Evolutionary conservation across 2,888 invertebrate genomes (phyloP).

Genomic region (Andricus quercusramuli): DNA sequence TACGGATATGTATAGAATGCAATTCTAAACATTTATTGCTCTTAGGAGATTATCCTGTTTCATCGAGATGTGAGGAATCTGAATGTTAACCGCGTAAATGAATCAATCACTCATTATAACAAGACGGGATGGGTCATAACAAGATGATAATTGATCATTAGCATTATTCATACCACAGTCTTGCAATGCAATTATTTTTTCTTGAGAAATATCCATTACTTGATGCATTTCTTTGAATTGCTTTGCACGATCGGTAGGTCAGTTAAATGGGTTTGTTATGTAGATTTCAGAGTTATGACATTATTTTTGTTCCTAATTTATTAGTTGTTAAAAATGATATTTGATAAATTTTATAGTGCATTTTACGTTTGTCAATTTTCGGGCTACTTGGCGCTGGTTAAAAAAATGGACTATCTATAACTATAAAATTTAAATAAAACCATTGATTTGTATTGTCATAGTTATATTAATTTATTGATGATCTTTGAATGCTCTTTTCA

Average conservation of each 20-base stretch:
- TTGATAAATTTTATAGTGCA: too few species aligned
- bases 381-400: too few species aligned
- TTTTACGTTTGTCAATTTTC: too few species aligned
- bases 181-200: conserved; percentile 23
- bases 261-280: conserved; percentile 5
- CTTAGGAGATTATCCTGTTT: background rate
- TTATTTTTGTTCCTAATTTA: background rate
- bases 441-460: background rate
- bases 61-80: conserved; percentile 10
- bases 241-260: background rate
- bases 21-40: conserved; percentile 3
- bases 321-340: background rate
- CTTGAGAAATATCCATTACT: conserved; percentile 18
- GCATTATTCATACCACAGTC: conserved; percentile 31
- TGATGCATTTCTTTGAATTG: conserved; percentile 34
- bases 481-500: background rate
- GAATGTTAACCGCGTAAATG: conserved; percentile 28
- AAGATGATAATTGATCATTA: conserved; percentile 42
- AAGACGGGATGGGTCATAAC: conserved; percentile 34
- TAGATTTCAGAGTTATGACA: background rate
- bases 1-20: background rate
- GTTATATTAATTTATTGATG: background rate
- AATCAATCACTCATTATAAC: conserved; percentile 39
- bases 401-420: too few species aligned
- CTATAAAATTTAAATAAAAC: too few species aligned